These are phyloP conservation scores for Alosa sapidissima DNA, from an alignment of 2,797 vertebrate species.

Conservation along the genomic window DNA sequence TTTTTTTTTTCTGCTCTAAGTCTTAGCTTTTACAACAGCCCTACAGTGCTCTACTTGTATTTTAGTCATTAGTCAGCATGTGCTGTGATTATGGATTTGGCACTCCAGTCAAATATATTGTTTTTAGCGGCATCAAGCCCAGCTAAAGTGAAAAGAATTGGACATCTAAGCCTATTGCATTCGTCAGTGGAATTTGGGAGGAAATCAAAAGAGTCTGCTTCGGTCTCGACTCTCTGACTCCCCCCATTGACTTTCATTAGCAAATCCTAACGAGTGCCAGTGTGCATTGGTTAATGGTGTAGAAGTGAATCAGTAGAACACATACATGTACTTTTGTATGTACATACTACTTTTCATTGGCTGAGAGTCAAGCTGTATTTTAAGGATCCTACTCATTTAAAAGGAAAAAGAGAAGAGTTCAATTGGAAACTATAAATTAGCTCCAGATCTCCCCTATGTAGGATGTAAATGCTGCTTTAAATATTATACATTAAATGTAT, in stretches of 20 bases:
- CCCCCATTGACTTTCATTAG: slow-evolving; percentile 63
- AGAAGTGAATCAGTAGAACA: slow-evolving; percentile 51
- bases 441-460: neutral
- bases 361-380: slow-evolving; percentile 49
- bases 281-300: slow-evolving; percentile 58
- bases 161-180: slow-evolving; percentile 39
- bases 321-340: slow-evolving; percentile 37
- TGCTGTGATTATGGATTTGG: slow-evolving; percentile 26
- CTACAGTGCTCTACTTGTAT: slow-evolving; percentile 21
- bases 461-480: neutral
- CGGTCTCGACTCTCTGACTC: slow-evolving; percentile 56
- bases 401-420: neutral
- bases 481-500: neutral
- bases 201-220: slow-evolving; percentile 58
- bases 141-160: slow-evolving; percentile 48
- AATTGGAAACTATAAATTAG: slow-evolving; percentile 11
- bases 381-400: slow-evolving; percentile 43
- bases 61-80: slow-evolving; percentile 20
- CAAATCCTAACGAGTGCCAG: slow-evolving; percentile 43
- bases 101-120: neutral
- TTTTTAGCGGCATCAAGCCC: slow-evolving; percentile 1
- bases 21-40: neutral
- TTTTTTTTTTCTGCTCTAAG: neutral
- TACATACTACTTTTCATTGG: neutral
- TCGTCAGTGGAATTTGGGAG: slow-evolving; percentile 61